A percentile compares a stretch with the other conserved stretches of the same genome.
Evolutionary conservation across 2,888 invertebrate genomes (phyloP).

Genomic region (Ctena decussata): DNA sequence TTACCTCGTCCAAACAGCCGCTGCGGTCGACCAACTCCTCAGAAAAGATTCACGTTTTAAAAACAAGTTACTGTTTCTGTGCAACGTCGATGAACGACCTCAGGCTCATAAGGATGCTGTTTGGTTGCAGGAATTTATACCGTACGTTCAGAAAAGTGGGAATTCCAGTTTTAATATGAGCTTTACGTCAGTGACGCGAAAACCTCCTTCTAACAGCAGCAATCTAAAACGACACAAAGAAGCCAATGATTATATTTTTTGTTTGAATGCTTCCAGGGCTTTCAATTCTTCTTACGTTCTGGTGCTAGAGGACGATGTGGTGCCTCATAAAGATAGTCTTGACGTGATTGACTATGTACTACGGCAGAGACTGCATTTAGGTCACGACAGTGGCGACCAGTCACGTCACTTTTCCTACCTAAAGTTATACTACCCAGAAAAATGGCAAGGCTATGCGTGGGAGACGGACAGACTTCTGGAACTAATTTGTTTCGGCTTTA

Average conservation of each 20-base stretch:
- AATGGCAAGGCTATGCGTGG: slow-evolving; percentile 79
- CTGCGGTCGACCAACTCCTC: slow-evolving; percentile 58
- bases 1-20: slow-evolving; percentile 77
- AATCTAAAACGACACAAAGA: slow-evolving; percentile 69
- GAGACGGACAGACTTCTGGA: slow-evolving; percentile 74
- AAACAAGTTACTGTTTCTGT: slow-evolving; percentile 73
- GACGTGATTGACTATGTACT: slow-evolving; percentile 71
- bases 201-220: neutral
- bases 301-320: slow-evolving; percentile 84
- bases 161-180: slow-evolving; percentile 27
- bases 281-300: slow-evolving; percentile 75
- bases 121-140: slow-evolving; percentile 65
- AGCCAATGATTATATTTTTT: slow-evolving; percentile 83
- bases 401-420: slow-evolving; percentile 71
- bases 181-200: slow-evolving; percentile 15
- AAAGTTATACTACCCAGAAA: slow-evolving; percentile 83
- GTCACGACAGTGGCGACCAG: neutral
- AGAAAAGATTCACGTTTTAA: slow-evolving; percentile 47
- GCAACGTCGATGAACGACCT: slow-evolving; percentile 81
- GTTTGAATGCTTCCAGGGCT: slow-evolving; percentile 73
- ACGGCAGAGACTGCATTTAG: slow-evolving; percentile 29
- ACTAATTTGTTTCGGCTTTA: slow-evolving; percentile 68
- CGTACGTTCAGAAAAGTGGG: slow-evolving; percentile 64
- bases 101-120: slow-evolving; percentile 70
- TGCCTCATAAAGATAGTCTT: slow-evolving; percentile 76